phyloP scores from a whole-genome alignment of 1,140 invertebrate species.

The Orius insidiosus region DNA sequence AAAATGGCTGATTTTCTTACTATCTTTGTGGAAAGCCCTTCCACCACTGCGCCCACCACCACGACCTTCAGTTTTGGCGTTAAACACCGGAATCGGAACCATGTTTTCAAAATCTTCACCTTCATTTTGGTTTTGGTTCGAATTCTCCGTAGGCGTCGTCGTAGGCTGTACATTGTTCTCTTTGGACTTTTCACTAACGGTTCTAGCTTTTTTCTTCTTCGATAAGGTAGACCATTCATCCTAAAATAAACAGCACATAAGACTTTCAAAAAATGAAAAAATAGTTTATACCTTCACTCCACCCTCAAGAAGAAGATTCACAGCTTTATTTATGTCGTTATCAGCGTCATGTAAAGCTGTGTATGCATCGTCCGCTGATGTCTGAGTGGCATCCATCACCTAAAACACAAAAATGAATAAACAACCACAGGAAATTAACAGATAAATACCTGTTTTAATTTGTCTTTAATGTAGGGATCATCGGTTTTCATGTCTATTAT shows the following conservation, averaged over 20 bases:
- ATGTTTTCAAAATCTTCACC: no score
- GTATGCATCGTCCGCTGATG: conserved; percentile 64
- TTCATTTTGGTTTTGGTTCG: no score
- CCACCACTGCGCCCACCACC: no score
- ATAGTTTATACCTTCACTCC: conserved; percentile 26
- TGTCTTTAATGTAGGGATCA: conserved; percentile 45
- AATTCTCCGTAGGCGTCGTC: no score
- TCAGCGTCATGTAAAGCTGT: conserved; percentile 67
- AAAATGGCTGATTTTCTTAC: no score
- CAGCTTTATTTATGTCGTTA: conserved; percentile 54
- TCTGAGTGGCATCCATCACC: conserved; percentile 62
- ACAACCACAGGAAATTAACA: not conserved
- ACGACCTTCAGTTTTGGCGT: no score
- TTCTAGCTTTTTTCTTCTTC: conserved; percentile 65
- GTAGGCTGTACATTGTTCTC: no score
- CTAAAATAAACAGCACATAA: not conserved
- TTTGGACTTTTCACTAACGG: conserved; percentile 25
- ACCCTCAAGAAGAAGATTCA: conserved; percentile 57
- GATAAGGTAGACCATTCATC: conserved; percentile 54
- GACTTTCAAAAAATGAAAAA: not conserved
- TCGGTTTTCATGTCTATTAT: conserved; percentile 47
- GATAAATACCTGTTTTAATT: conserved; percentile 39
- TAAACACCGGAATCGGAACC: no score
- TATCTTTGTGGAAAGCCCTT: no score
- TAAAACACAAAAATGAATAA: conserved; percentile 21